A percentile compares a stretch with the other conserved stretches of the same genome.
Conservation (phyloP, 30 jellyfish, hydroid and myxozoan genomes). For the Chrysaora quinquecirrha region DNA sequence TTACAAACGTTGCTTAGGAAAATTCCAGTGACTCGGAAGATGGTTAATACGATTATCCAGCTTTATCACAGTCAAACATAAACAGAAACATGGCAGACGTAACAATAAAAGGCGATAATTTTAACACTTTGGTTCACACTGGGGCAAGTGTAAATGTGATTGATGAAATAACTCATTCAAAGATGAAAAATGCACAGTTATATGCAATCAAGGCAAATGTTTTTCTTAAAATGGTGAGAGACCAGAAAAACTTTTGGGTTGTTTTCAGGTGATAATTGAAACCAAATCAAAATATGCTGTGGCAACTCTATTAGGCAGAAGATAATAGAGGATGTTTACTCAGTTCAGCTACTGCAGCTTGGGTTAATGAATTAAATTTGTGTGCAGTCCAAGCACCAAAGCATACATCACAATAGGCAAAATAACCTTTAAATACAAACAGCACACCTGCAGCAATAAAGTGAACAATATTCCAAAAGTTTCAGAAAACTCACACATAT, state of each 20-base stretch:
- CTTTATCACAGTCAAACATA: background rate
- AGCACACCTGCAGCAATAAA: background rate
- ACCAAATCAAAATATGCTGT: background rate
- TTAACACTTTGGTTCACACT: background rate
- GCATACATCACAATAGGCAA: background rate
- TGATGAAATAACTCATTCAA: background rate
- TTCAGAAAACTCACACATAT: background rate
- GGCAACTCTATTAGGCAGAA: conserved; percentile 1
- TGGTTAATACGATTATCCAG: background rate
- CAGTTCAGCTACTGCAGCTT: conserved; percentile 1
- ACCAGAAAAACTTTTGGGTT: conserved; percentile 3
- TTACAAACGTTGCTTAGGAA: background rate
- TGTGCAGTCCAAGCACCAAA: background rate
- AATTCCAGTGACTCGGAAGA: background rate
- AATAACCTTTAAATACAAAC: no score
- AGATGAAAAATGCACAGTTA: background rate
- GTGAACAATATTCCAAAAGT: background rate
- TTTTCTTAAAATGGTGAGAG: background rate
- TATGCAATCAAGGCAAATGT: background rate
- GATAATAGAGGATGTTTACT: background rate
- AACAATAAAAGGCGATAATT: background rate
- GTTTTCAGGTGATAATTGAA: background rate
- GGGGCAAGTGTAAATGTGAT: conserved; percentile 6
- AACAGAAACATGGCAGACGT: background rate
- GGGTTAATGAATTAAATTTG: background rate